These are phyloP conservation scores for Rana temporaria DNA, from an alignment of 2,113 vertebrate species.

Conservation along the genomic window DNA sequence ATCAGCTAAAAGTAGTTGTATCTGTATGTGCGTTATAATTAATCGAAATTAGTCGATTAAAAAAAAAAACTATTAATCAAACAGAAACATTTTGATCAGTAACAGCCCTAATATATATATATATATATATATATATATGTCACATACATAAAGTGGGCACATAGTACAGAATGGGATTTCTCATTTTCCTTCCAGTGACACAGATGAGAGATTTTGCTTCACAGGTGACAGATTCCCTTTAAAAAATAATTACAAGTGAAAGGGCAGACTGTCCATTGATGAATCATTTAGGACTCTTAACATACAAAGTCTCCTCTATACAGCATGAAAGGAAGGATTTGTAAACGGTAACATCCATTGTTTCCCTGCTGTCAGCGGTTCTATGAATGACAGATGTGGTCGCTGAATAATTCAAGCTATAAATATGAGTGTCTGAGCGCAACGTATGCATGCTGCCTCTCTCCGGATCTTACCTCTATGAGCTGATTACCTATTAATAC, in stretches of 20 bases:
- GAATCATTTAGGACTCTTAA: too few species aligned
- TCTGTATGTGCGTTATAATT: too few species aligned
- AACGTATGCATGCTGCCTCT: too few species aligned
- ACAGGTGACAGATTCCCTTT: background rate
- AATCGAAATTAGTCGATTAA: too few species aligned
- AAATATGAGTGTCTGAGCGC: background rate
- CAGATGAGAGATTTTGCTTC: background rate
- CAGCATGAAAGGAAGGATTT: background rate
- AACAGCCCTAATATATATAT: too few species aligned
- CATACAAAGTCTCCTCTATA: too few species aligned
- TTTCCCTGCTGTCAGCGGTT: background rate
- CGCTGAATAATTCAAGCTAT: background rate
- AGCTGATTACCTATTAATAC: too few species aligned
- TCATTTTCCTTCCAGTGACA: background rate
- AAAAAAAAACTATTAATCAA: too few species aligned
- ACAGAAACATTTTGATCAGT: too few species aligned
- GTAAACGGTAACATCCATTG: background rate
- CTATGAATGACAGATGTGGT: constrained; percentile 8
- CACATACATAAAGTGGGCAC: background rate
- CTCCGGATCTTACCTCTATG: too few species aligned
- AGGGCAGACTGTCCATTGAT: too few species aligned
- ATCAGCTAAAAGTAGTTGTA: too few species aligned
- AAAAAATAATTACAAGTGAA: background rate
- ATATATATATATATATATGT: background rate
- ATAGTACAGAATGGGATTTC: background rate